These are phyloP conservation scores for Mastomys natalensis DNA, from an alignment of 2,113 vertebrate genomes.

Conservation along the genomic window DNA sequence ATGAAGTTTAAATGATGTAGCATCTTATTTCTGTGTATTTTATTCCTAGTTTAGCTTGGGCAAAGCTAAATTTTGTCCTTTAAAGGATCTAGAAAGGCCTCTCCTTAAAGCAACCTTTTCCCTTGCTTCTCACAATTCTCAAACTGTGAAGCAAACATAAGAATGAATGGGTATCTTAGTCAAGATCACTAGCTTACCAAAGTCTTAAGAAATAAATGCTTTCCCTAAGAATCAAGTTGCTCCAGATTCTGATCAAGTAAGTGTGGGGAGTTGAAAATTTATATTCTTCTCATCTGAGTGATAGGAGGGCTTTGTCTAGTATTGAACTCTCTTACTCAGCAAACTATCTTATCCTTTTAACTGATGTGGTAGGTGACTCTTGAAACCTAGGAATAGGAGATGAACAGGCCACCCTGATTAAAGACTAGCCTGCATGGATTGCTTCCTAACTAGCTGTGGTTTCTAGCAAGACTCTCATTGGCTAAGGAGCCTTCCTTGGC, in stretches of 20 bases:
- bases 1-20: not conserved
- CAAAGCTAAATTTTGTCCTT: not conserved
- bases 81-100: not conserved
- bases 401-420: not conserved
- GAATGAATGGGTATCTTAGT: not conserved
- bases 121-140: not conserved
- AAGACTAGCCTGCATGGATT: not conserved
- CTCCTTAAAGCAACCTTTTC: not conserved
- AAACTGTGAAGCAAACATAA: conserved; percentile 16
- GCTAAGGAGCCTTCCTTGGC: not conserved
- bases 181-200: not conserved
- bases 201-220: not conserved
- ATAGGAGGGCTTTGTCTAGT: not conserved
- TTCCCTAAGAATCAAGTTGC: not conserved
- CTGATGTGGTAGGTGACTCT: not conserved
- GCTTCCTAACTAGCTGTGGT: not conserved
- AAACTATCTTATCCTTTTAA: not conserved
- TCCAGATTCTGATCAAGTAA: not conserved
- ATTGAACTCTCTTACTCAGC: not conserved
- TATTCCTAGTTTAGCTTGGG: not conserved
- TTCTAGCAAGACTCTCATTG: not conserved
- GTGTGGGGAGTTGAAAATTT: not conserved
- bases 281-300: not conserved
- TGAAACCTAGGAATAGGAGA: not conserved
- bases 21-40: not conserved